A percentile compares a stretch with the other conserved stretches of the same genome.
These are phyloP conservation scores for Ailuropoda melanoleuca DNA, from an alignment of 2,113 vertebrate species.

Conservation along the genomic window DNA sequence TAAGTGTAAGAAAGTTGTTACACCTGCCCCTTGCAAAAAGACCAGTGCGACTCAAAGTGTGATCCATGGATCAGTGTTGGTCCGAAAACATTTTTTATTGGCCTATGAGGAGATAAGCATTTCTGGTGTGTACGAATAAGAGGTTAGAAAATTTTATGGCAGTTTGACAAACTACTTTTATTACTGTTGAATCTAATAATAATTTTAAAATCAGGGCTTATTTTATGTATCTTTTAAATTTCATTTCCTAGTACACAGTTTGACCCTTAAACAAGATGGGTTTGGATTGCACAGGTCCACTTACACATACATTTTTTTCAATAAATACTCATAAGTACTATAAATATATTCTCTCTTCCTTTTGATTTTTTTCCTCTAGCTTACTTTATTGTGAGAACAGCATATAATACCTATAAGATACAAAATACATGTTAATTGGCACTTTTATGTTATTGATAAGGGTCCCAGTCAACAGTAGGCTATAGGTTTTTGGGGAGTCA, in stretches of 20 bases:
- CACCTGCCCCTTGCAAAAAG: background rate
- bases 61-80: background rate
- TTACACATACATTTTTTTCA: background rate
- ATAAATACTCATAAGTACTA: background rate
- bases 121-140: background rate
- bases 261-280: background rate
- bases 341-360: background rate
- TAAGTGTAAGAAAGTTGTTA: background rate
- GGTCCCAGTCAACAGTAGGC: background rate
- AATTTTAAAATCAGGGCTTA: background rate
- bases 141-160: background rate
- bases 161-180: constrained; percentile 18
- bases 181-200: background rate
- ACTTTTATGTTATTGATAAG: background rate
- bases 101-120: background rate
- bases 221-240: constrained; percentile 22
- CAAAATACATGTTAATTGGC: background rate
- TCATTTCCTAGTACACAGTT: background rate
- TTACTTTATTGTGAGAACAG: background rate
- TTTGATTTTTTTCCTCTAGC: background rate
- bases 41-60: background rate
- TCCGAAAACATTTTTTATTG: background rate
- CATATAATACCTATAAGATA: background rate
- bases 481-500: background rate
- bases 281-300: background rate